Conservation (phyloP, 2,113 vertebrate genomes). For the Silurus glanis region DNA sequence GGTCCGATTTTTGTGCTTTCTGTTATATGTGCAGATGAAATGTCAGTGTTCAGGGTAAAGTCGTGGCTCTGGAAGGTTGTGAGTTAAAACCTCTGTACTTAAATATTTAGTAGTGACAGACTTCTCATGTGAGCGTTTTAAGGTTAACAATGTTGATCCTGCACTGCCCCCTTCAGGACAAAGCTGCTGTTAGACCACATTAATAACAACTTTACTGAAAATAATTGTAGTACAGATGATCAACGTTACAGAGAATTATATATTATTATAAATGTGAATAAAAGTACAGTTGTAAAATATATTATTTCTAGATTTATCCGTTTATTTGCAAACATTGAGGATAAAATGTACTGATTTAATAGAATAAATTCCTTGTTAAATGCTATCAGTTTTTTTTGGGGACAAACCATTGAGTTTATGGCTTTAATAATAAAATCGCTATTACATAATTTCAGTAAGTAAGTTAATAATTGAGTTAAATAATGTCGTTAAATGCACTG, state of each 20-base stretch:
- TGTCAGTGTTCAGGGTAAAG: not conserved
- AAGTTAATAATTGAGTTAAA: not conserved
- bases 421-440: too few species aligned
- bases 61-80: not conserved
- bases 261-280: not conserved
- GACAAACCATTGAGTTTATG: not conserved
- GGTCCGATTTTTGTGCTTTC: not conserved
- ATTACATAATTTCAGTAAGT: too few species aligned
- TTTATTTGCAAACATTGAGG: too few species aligned
- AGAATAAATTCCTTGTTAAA: not conserved
- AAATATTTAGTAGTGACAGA: too few species aligned
- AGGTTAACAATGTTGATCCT: not conserved
- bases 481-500: not conserved
- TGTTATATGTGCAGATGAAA: not conserved
- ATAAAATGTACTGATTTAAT: too few species aligned
- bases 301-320: too few species aligned
- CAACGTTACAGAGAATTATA: not conserved
- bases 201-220: not conserved
- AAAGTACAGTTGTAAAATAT: not conserved
- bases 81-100: too few species aligned
- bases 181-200: too few species aligned
- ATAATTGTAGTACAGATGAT: not conserved
- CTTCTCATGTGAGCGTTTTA: too few species aligned
- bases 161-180: slow-evolving; percentile 29
- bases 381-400: not conserved